Conservation (phyloP, 2,113 vertebrate species). For the Ctenomys sociabilis region DNA sequence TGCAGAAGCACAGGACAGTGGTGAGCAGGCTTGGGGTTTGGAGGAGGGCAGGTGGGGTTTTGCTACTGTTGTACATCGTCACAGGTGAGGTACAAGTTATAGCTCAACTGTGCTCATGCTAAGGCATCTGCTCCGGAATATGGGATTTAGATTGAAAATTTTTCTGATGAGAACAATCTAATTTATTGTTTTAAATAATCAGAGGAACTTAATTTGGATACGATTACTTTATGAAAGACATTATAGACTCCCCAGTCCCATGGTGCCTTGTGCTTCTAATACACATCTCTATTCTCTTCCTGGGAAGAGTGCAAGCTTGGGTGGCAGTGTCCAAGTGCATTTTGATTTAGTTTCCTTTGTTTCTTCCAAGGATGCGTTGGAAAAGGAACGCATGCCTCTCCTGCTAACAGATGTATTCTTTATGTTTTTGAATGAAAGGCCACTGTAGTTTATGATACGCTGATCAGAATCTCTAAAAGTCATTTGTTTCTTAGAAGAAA, state of each 20-base stretch:
- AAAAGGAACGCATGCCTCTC: background rate
- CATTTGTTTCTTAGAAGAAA: background rate
- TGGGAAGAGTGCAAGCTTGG: background rate
- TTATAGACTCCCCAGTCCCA: background rate
- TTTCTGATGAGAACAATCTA: background rate
- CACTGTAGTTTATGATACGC: background rate
- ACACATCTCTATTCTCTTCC: background rate
- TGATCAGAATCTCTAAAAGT: background rate
- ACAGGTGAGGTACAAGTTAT: background rate
- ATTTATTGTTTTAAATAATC: background rate
- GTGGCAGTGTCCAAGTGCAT: background rate
- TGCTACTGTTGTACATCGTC: background rate
- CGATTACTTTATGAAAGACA: background rate
- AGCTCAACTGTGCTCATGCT: background rate
- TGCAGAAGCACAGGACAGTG: background rate
- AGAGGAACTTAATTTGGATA: background rate
- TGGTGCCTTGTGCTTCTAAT: background rate
- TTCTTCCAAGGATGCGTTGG: background rate
- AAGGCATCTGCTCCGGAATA: background rate
- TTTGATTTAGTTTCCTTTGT: constrained; percentile 6
- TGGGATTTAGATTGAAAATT: background rate
- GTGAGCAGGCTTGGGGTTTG: background rate
- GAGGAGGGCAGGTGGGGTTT: background rate
- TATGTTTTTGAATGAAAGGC: background rate
- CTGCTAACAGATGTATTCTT: background rate